Evolutionary conservation across 2,113 vertebrate species (phyloP), one percentile per base, ranked within the genome.

Genomic region (Ceyx margarethae): DNA sequence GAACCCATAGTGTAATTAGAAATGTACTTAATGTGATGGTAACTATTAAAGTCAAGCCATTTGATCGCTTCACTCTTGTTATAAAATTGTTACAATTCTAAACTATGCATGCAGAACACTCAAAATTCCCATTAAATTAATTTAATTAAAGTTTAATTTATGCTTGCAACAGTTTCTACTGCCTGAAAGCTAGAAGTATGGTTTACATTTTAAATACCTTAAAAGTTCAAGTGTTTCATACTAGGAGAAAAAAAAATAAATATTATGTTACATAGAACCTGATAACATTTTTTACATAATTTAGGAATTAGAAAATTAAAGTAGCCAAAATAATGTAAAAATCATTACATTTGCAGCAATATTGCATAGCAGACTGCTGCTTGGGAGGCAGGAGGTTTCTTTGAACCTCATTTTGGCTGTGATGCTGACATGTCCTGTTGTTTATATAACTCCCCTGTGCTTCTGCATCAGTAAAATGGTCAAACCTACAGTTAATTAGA

Each of bases 61-160:
- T 90, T 91, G 75, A 64, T 96, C 75, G 74, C 53, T 84, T 96
- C 56, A 78, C 22, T 64, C 80, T 81, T 95, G 88, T 89, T 95
- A 50, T 78, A 75, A 89, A 96, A 79, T 94, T 93, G 57, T 97
- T 87, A 90, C 60, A 96, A 54, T 93, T 90, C 48, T 89, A 80
- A 95, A 80, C 85, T 74, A 54, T 87, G 72, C 80, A 87, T 96
- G 88, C 85, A 91, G 84, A 97, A 95, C 94, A 73, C 85, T 91
- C 87, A 94, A 74, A 96, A 91, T 93, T 93, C 35, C 54, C 93
- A 67, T 81, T 95, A 80, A 90, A 91, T 93, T 96, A 95, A 90
- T 95, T 94, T 89, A 94, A 95, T 96, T 95, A 89, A 95, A 89
- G 37, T 93, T 95, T 93, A 93, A 95, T 94, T 96, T 95, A 80